Evolutionary conservation across 2,797 vertebrate species (phyloP).

Genomic region (Xiphorhynchus erythropygius): DNA sequence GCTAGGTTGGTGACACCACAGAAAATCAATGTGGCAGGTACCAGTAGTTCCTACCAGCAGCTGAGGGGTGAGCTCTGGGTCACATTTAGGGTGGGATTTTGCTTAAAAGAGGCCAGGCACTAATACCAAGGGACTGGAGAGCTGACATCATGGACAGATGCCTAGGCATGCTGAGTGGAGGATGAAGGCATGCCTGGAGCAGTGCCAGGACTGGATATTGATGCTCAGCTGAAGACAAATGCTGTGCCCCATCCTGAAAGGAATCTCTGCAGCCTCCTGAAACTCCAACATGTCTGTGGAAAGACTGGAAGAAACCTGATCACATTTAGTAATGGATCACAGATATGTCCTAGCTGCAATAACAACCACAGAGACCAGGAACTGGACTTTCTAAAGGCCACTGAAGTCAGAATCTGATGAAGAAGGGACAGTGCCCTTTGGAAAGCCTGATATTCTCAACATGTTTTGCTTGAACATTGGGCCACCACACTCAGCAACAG

Average conservation of each 20-base stretch:
- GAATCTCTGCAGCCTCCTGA: constrained; percentile 15
- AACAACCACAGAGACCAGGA: background rate
- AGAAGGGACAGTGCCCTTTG: background rate
- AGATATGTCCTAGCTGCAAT: background rate
- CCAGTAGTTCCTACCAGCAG: background rate
- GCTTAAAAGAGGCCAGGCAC: background rate
- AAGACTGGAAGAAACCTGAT: background rate
- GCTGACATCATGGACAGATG: constrained; percentile 42
- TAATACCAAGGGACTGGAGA: background rate
- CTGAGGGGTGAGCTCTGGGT: background rate
- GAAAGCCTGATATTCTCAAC: background rate
- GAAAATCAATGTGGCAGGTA: background rate
- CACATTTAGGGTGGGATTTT: constrained; percentile 11
- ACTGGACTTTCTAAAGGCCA: background rate
- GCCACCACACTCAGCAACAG: background rate
- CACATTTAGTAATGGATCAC: background rate
- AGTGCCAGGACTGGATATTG: constrained; percentile 22
- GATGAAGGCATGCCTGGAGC: constrained; percentile 46
- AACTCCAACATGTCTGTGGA: constrained; percentile 12
- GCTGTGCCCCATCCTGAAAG: background rate
- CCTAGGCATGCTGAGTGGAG: background rate
- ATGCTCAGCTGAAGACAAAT: constrained; percentile 34
- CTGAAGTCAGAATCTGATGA: background rate
- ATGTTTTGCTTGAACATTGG: background rate
- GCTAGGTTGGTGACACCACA: background rate